Evolutionary conservation across 30 jellyfish, hydroid and myxozoan species (phyloP).

Genomic region (Cassiopea andromeda): DNA sequence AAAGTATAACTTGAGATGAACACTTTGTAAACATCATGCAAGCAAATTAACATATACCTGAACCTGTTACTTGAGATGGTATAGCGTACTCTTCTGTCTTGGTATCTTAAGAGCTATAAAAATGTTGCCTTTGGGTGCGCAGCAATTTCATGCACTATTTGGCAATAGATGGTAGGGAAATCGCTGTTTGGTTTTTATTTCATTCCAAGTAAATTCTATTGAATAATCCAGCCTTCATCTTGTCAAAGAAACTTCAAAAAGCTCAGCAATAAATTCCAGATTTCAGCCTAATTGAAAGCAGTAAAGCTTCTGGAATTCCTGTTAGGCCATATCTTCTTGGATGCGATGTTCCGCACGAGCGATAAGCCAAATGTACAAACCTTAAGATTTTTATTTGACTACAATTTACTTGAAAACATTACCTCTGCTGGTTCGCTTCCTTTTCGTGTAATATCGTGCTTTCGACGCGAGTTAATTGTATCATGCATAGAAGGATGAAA

Average conservation of each 20-base stretch:
- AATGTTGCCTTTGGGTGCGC: too few relatives aligned
- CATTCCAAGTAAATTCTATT: too few relatives aligned
- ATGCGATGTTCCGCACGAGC: background rate
- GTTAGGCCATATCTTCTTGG: background rate
- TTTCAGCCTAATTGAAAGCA: background rate
- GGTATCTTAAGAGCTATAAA: too few relatives aligned
- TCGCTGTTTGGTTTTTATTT: too few relatives aligned
- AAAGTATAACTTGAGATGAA: background rate
- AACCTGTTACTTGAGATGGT: background rate
- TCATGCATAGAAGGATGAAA: background rate
- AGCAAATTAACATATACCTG: background rate
- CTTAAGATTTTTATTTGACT: background rate
- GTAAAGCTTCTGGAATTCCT: background rate
- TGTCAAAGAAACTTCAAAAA: too few relatives aligned
- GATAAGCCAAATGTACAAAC: background rate
- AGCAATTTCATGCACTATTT: too few relatives aligned
- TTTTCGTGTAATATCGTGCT: background rate
- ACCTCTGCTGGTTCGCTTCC: background rate
- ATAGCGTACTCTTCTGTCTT: too few relatives aligned
- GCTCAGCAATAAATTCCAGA: background rate
- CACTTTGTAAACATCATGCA: too few relatives aligned
- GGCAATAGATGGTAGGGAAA: too few relatives aligned
- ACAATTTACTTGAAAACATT: background rate
- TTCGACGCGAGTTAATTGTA: background rate
- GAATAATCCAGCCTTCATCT: too few relatives aligned